A percentile compares a stretch with the other conserved stretches of the same genome.
Conservation (phyloP, 2,113 vertebrate genomes). For the Chascanopsetta lugubris region DNA sequence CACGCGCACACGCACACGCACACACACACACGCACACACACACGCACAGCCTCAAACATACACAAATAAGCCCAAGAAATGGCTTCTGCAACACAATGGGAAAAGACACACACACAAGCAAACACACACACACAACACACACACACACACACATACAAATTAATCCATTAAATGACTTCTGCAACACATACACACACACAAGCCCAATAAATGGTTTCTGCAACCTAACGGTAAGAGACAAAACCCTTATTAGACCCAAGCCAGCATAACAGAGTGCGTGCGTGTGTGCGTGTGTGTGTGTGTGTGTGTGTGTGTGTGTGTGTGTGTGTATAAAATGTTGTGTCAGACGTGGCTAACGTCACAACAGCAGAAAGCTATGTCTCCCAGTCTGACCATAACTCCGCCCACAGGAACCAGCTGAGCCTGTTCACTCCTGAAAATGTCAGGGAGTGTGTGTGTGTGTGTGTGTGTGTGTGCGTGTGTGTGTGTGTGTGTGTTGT, state of each 20-base stretch:
- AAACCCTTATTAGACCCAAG: conserved; percentile 17
- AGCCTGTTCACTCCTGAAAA: conserved; percentile 8
- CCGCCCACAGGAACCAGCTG: conserved; percentile 11
- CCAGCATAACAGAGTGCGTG: neutral
- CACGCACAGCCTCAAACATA: neutral
- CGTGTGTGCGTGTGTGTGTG: neutral
- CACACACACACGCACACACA: neutral
- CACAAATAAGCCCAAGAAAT: too few species aligned
- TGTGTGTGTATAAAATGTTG: conserved; percentile 6
- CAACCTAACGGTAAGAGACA: conserved; percentile 13
- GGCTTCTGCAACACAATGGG: too few species aligned
- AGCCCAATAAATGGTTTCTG: conserved; percentile 23
- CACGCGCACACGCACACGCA: neutral
- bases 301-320: neutral
- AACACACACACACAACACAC: neutral
- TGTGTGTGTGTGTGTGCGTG: too few species aligned
- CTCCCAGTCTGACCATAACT: conserved; percentile 9
- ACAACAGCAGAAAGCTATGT: too few species aligned
- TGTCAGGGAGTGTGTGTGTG: neutral
- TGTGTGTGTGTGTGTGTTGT: too few species aligned
- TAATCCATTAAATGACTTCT: conserved; percentile 24
- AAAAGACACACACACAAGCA: neutral
- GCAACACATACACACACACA: conserved; percentile 1
- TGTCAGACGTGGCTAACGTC: too few species aligned
- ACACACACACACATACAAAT: neutral